phyloP scores from a whole-genome alignment of 2,888 invertebrate species.

The Melitaea athalia region DNA sequence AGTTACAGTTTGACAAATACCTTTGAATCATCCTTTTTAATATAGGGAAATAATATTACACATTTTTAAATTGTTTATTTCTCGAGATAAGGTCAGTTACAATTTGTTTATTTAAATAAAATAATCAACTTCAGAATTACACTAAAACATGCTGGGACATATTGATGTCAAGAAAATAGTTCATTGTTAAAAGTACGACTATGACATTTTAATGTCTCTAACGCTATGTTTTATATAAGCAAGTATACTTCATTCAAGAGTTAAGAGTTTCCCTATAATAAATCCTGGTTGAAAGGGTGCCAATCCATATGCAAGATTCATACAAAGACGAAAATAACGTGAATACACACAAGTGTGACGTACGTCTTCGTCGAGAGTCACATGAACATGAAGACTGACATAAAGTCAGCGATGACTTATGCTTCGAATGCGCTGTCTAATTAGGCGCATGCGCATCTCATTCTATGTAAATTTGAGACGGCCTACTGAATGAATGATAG shows the following conservation, averaged over 20 bases:
- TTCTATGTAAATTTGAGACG: slow-evolving; percentile 68
- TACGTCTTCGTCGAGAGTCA: slow-evolving; percentile 43
- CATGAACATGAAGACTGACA: slow-evolving; percentile 49
- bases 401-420: slow-evolving; percentile 66
- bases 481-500: slow-evolving; percentile 45
- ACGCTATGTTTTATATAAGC: slow-evolving; percentile 2
- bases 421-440: slow-evolving; percentile 62
- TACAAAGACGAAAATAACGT: slow-evolving; percentile 36
- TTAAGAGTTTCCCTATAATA: slow-evolving; percentile 18
- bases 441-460: slow-evolving; percentile 67
- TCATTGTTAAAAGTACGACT: slow-evolving; percentile 37
- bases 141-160: slow-evolving; percentile 29
- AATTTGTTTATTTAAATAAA: slow-evolving; percentile 5
- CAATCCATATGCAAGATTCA: slow-evolving; percentile 33
- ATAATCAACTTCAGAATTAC: slow-evolving; percentile 6
- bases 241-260: slow-evolving; percentile 15
- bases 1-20: too few species aligned
- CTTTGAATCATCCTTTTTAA: too few species aligned
- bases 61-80: background rate
- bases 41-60: too few species aligned
- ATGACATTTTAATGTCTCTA: slow-evolving; percentile 36
- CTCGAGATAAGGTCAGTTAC: background rate
- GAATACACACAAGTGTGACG: slow-evolving; percentile 33
- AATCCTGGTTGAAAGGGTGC: slow-evolving; percentile 31
- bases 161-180: slow-evolving; percentile 33